These are phyloP conservation scores for Podabrus alpinus DNA, from an alignment of 2,888 invertebrate genomes.

Conservation along the genomic window DNA sequence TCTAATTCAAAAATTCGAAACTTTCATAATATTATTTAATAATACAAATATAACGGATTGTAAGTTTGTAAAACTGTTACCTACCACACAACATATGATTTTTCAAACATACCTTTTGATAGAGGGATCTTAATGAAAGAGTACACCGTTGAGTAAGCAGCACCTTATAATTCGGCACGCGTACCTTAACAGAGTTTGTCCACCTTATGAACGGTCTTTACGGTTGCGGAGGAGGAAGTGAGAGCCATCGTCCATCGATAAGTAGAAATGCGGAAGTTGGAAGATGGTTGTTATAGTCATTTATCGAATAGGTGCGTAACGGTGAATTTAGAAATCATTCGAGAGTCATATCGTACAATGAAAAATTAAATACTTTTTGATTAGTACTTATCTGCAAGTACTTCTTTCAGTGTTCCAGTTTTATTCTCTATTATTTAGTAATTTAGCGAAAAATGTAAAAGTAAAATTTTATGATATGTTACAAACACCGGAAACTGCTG, in stretches of 20 bases:
- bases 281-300: constrained; percentile 30
- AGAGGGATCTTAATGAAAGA: constrained; percentile 29
- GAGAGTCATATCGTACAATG: constrained; percentile 18
- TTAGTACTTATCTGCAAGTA: neutral
- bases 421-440: neutral
- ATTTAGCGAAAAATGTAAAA: neutral
- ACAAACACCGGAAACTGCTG: neutral
- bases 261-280: constrained; percentile 33
- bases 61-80: neutral
- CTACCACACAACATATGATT: neutral
- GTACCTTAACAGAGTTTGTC: constrained; percentile 30
- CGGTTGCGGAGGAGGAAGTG: constrained; percentile 28
- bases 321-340: constrained; percentile 30
- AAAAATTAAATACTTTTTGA: neutral
- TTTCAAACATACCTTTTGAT: constrained; percentile 21
- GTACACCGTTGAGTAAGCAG: constrained; percentile 31
- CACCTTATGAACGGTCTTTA: constrained; percentile 23
- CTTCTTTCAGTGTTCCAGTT: neutral
- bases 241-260: constrained; percentile 32
- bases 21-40: neutral
- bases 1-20: neutral
- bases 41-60: neutral
- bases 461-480: constrained; percentile 1
- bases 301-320: constrained; percentile 26
- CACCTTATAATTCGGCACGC: constrained; percentile 34